These are phyloP conservation scores for Anoplophora glabripennis DNA, from an alignment of 1,140 invertebrate genomes.

Conservation along the genomic window DNA sequence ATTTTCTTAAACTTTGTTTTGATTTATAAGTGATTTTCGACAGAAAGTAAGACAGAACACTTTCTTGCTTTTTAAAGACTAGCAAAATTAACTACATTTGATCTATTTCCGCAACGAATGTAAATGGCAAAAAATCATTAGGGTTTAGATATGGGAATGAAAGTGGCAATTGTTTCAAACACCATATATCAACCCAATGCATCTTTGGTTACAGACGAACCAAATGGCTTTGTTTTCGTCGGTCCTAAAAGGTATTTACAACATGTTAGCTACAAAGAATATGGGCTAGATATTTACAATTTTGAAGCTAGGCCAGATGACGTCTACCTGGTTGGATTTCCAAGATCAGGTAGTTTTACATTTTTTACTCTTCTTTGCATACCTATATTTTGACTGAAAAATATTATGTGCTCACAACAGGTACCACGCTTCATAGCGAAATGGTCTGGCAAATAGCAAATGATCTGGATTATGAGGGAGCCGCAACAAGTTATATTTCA, in stretches of 20 bases:
- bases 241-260: constrained; percentile 72
- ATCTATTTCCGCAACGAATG: too few species aligned
- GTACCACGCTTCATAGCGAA: constrained; percentile 81
- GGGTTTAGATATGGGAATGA: background rate
- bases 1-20: too few species aligned
- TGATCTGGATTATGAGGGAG: constrained; percentile 65
- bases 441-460: constrained; percentile 75
- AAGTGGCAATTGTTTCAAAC: background rate
- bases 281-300: constrained; percentile 67
- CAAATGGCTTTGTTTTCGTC: constrained; percentile 56
- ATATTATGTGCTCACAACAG: constrained; percentile 46
- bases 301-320: constrained; percentile 65
- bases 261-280: constrained; percentile 59
- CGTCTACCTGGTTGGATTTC: constrained; percentile 71
- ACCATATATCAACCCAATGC: background rate
- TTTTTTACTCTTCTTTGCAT: too few species aligned
- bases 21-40: too few species aligned
- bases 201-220: background rate
- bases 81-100: too few species aligned
- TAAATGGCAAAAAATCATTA: too few species aligned
- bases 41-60: too few species aligned
- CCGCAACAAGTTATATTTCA: constrained; percentile 55
- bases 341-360: constrained; percentile 80
- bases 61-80: too few species aligned
- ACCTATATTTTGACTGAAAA: background rate